phyloP scores from a whole-genome alignment of 2,113 vertebrate species.

The Tychaedon coryphoeus region DNA sequence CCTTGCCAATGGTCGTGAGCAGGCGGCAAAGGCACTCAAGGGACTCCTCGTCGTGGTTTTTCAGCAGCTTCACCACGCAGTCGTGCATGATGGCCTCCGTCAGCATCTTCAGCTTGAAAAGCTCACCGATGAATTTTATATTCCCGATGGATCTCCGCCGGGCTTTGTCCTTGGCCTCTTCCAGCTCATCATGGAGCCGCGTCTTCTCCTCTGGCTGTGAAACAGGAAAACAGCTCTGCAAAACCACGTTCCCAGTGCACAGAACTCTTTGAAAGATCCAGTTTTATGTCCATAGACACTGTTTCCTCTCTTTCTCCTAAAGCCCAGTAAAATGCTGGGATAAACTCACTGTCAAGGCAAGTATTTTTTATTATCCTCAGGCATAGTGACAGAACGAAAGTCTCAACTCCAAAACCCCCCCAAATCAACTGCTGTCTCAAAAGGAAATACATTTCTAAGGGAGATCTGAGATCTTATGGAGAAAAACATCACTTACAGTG shows the following conservation, averaged over 20 bases:
- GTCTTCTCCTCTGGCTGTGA: conserved; percentile 86
- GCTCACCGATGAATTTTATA: conserved; percentile 96
- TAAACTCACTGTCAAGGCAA: neutral
- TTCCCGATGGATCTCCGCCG: conserved; percentile 94
- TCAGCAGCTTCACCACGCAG: conserved; percentile 95
- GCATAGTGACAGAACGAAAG: neutral
- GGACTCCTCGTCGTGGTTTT: conserved; percentile 95
- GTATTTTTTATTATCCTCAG: neutral
- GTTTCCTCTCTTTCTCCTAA: neutral
- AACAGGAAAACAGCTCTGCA: neutral
- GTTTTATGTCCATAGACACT: neutral
- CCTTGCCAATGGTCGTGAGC: conserved; percentile 96
- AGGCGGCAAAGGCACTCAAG: conserved; percentile 95
- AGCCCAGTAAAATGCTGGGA: neutral
- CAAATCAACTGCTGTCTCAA: neutral
- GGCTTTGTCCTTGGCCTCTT: conserved; percentile 94
- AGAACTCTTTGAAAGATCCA: neutral
- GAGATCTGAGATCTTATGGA: neutral
- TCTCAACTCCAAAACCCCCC: neutral
- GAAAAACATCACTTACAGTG: conserved; percentile 72
- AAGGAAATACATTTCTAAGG: neutral
- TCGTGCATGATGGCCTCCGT: conserved; percentile 99
- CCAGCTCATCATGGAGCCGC: conserved; percentile 88
- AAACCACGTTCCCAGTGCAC: neutral
- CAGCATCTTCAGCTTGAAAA: conserved; percentile 98